phyloP scores from a whole-genome alignment of 2,888 invertebrate genomes.

The Cantharis rufa region DNA sequence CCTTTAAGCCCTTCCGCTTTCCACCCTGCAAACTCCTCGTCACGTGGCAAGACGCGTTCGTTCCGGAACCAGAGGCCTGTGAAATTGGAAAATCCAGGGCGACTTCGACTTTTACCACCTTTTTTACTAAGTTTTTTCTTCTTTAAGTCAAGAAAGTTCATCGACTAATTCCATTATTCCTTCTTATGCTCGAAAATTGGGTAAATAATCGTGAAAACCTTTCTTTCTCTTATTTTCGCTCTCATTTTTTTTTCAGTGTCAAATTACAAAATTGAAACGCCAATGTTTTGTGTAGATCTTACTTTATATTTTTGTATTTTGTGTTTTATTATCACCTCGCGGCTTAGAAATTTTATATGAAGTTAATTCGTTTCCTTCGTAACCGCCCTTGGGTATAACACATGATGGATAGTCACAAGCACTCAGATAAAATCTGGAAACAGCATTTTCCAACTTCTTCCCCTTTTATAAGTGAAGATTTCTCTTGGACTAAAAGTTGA shows the following conservation, averaged over 20 bases:
- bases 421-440: constrained; percentile 39
- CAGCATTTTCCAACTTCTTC: constrained; percentile 34
- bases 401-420: constrained; percentile 39
- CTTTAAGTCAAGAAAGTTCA: constrained; percentile 31
- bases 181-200: constrained; percentile 17
- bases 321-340: constrained; percentile 22
- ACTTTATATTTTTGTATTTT: constrained; percentile 17
- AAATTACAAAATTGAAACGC: not conserved
- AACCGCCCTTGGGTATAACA: constrained; percentile 31
- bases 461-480: constrained; percentile 35
- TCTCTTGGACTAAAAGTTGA: constrained; percentile 42
- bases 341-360: constrained; percentile 29
- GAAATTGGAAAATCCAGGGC: constrained; percentile 56
- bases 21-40: constrained; percentile 36
- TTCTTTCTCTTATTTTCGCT: not conserved
- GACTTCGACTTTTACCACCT: constrained; percentile 50
- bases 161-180: constrained; percentile 24
- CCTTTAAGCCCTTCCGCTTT: constrained; percentile 27
- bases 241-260: not conserved
- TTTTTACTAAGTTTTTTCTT: constrained; percentile 29
- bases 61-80: constrained; percentile 54
- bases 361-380: constrained; percentile 32
- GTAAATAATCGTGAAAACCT: constrained; percentile 14
- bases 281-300: not conserved
- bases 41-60: constrained; percentile 49